Evolutionary conservation across 1,140 invertebrate genomes (phyloP), one percentile per base, ranked within the genome.

Genomic region (Drosophila pruinosa): DNA sequence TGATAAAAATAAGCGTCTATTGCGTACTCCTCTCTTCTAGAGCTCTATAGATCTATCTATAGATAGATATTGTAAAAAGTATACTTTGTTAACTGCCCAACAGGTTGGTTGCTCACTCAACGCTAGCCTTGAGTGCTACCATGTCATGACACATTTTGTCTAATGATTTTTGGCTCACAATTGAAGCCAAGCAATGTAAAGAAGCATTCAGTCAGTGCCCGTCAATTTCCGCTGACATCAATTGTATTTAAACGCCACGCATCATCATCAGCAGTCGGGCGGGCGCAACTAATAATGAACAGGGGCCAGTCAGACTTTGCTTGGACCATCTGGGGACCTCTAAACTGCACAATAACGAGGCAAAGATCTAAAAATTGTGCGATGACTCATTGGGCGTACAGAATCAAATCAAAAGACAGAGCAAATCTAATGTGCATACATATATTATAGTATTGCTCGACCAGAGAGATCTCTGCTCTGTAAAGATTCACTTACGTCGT

Each of bases 321-420:
- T 36, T 56, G 53, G 47, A 72, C 81, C 81, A 86, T 85, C 81
- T 85, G 81, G 22, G 77, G 57, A 71, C 62, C 76, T 75, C 68
- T 56, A 76, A 85, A 72, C 63, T 45, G 26, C 34, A 52, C 63
- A 73, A 57, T 69, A 67, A 71, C 50, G 59, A 82, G 36, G 17
- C 15, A 17, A 88, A 82, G 78, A 56, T 88, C 82, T 86, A 88
- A 88, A 86, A 86, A 86, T 86, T 86, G 70, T 64, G 14, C 59
- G 54, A 78, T 86, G 82, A 86, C 48, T 88, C 83, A 86, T 61
- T 63, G 47, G n/a, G 69, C 73, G 43, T 58, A 72, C n/a, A 64
- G 70, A 74, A 70, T 53, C 70, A 47, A 71, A 83, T 69, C 52
- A 83, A n/a, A 83, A 75, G 41, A 45, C 47, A 34, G 12, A 12